Base-by-base conservation (phyloP, 2,797 vertebrate species). In the Bradypodion ventrale region DNA sequence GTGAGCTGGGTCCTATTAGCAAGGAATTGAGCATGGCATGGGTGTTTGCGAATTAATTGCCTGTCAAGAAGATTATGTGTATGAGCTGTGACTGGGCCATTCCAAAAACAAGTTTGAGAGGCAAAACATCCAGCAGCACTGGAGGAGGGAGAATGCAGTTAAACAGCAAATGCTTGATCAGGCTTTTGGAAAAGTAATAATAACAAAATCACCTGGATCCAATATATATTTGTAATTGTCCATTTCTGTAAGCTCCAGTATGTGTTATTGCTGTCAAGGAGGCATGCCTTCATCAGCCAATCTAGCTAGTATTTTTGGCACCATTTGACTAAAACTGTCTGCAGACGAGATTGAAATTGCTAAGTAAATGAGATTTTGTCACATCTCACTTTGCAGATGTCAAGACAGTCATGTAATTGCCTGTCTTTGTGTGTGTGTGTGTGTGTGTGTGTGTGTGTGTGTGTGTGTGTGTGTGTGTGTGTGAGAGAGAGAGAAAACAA, bases 301-400 rank as follows among this genome's bases (percentile, higher is more conserved):
- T 81, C 83, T 68, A 29, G 42, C 37, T 0, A 74, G n/a, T 60
- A 40, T 82, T 40, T 70, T 59, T 29, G 56, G 60, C 42, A 70
- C 72, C 76, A 65, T 73, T 76, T 40, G 40, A 27, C 63, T 80
- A 52, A 79, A 62, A 80, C 23, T 44, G 27, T 75, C 68, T 82
- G 0, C 0, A 86, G 32, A 63, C 63, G 19, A 73, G 40, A 87
- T 68, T 90, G 80, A 82, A 87, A 83, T 78, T 85, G 87, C 82
- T 83, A 32, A 78, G 72, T 79, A 68, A 78, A 60, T 63, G 52
- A 80, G 62, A 59, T 75, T 84, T 87, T 87, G 83, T 83, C 80
- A 81, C 62, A 69, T 81, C n/a, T 78, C 68, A 1, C n/a, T 86
- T 74, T 52, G 6, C 0, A 68, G 76, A 76, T 82, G 83, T 87